A percentile compares a stretch with the other conserved stretches of the same genome.
These are phyloP conservation scores for Plusia festucae DNA, from an alignment of 2,888 invertebrate species.

Conservation along the genomic window DNA sequence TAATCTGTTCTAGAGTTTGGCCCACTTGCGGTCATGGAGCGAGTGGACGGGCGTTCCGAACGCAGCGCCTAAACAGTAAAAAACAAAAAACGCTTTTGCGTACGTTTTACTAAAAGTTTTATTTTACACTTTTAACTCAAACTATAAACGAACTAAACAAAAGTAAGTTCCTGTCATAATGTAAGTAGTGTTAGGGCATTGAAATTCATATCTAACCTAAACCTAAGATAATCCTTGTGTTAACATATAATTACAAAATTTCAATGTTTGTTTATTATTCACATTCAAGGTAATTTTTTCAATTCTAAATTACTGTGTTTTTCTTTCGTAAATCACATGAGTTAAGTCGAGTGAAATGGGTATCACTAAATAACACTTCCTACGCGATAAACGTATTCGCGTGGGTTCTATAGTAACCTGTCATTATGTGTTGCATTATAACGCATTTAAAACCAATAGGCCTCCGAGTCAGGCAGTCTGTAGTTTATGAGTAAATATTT, in stretches of 20 bases:
- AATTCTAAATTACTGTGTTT: constrained; percentile 44
- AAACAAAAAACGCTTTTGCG: constrained; percentile 7
- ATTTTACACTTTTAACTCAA: not conserved
- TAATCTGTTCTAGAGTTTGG: constrained; percentile 86
- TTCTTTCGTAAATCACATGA: constrained; percentile 53
- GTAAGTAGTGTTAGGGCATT: too few relatives aligned
- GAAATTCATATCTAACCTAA: too few relatives aligned
- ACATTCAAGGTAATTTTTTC: not conserved
- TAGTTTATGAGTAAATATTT: constrained; percentile 1
- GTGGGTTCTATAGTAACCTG: constrained; percentile 50
- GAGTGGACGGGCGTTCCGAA: constrained; percentile 39
- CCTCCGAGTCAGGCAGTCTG: constrained; percentile 11
- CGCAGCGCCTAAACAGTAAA: constrained; percentile 26
- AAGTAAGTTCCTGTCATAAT: too few relatives aligned
- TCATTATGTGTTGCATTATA: constrained; percentile 49
- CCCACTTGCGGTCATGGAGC: constrained; percentile 74
- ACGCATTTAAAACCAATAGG: constrained; percentile 24
- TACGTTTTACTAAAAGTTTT: not conserved
- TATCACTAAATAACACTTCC: constrained; percentile 56
- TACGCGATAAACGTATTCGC: constrained; percentile 42
- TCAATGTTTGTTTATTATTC: not conserved
- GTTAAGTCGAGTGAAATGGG: constrained; percentile 51
- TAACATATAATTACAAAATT: too few relatives aligned
- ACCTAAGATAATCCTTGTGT: not conserved
- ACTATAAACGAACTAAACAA: too few relatives aligned